Base-by-base conservation (phyloP, 2,113 vertebrate species). In the Daboia siamensis region DNA sequence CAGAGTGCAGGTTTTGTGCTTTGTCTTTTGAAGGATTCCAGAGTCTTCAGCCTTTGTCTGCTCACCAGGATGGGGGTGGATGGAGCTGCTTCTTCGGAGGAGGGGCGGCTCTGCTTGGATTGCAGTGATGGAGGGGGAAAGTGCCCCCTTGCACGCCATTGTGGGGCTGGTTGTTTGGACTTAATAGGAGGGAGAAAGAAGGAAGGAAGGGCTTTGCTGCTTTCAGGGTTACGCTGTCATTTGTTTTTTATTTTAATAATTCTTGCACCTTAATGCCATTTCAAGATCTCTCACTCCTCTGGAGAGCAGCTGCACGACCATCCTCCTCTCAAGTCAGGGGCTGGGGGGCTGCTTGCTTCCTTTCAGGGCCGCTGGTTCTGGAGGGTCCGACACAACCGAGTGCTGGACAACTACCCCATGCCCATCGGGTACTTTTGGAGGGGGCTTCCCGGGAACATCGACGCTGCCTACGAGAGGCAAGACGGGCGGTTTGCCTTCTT, bases 401-500 rank as follows among this genome's bases (percentile, higher is more conserved):
- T 99, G 91, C 96, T 99, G 94, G 99, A 99, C 96, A 99, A 99
- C 95, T 99, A 99, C 90, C 99, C 99, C 44, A 99, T 99, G 99
- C 98, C 98, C 1, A 99, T 99, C 0, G 98, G 98, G 0, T 98
- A 99, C 88, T 99, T 99, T 97, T 99, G 99, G 99, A 97, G 97
- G 4, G 99, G 99, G 8, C 98, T 99, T 46, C 99, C 99, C 0
- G 96, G 97, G 21, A 97, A 99, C 96, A 99, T 99, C 0, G 98
- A 98, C 0, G 98, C 99, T 0, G 99, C 98, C 85, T 99, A 99
- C 0, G 99, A 99, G 95, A 98, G 99, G 21, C 99, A 99, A 0
- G 99, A 99, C 0, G 99, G 99, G 26, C 98, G 96, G 91, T 99
- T 99, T 1, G 98, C 99, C 93, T 99, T 99, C 96, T 99, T 99